Evolutionary conservation across 2,888 invertebrate genomes (phyloP).

Genomic region (Agrochola litura): DNA sequence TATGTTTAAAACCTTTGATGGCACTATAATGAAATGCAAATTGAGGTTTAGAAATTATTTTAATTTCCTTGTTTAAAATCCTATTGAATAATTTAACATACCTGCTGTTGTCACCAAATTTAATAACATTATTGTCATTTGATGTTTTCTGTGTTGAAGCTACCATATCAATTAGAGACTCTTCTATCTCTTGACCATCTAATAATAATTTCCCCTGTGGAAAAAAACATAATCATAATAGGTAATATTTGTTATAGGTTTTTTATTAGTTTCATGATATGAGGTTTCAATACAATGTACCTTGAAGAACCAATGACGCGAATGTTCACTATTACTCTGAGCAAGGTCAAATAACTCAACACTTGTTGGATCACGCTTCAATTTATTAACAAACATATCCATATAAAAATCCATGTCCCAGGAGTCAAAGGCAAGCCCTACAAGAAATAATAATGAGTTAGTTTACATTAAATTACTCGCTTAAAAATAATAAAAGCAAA

Average conservation of each 20-base stretch:
- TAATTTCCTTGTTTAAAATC: neutral
- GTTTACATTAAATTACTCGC: neutral
- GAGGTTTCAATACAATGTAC: constrained; percentile 71
- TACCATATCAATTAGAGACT: constrained; percentile 97
- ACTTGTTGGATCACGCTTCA: constrained; percentile 98
- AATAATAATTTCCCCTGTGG: constrained; percentile 94
- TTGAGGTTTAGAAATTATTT: neutral
- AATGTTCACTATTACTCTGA: constrained; percentile 99
- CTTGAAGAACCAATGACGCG: constrained; percentile 99
- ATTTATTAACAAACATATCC: constrained; percentile 94
- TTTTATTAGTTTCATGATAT: constrained; percentile 35
- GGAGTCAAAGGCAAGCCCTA: constrained; percentile 97
- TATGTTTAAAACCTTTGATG: constrained; percentile 95
- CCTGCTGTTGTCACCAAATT: constrained; percentile 99
- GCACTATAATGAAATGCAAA: constrained; percentile 88
- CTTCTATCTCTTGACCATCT: constrained; percentile 94
- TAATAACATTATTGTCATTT: constrained; percentile 98
- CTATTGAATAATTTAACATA: constrained; percentile 73
- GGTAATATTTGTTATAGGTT: neutral
- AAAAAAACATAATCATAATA: constrained; percentile 38
- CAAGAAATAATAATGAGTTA: constrained; percentile 42
- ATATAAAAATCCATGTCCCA: constrained; percentile 98
- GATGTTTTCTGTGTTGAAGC: constrained; percentile 96
- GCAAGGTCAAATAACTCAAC: constrained; percentile 99
- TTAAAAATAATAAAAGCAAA: neutral